Evolutionary conservation across 1,140 invertebrate genomes (phyloP).

Genomic region (Vanessa atalanta): DNA sequence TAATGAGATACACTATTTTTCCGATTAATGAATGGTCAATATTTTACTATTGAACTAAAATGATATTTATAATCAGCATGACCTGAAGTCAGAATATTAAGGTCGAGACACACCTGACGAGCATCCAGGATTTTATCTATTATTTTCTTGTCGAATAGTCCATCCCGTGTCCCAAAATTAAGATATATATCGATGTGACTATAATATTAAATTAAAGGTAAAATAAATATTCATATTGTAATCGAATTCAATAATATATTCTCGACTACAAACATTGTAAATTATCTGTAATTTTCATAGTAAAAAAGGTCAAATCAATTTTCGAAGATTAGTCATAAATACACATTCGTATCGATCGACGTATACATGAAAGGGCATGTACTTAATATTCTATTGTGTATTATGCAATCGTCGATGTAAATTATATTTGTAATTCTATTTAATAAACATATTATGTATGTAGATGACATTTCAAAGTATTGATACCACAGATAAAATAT

Average conservation of each 20-base stretch:
- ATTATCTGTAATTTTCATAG: not conserved
- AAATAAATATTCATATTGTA: not conserved
- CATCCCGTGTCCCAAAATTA: not conserved
- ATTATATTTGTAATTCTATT: constrained; percentile 1
- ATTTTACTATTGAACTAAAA: not conserved
- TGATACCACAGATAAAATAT: constrained; percentile 1
- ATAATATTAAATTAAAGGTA: not conserved
- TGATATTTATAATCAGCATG: not conserved
- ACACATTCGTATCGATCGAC: constrained; percentile 10
- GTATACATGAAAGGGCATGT: constrained; percentile 1
- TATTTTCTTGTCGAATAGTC: not conserved
- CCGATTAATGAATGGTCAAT: no score
- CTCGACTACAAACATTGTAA: not conserved
- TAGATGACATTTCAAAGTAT: not conserved
- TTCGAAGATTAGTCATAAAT: constrained; percentile 28
- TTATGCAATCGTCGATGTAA: not conserved
- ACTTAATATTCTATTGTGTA: not conserved
- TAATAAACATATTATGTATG: not conserved
- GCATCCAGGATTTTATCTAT: not conserved
- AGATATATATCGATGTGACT: not conserved
- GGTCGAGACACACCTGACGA: not conserved
- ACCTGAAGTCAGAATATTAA: not conserved
- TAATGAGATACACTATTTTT: no score
- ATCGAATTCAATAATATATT: not conserved
- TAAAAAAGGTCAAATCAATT: constrained; percentile 24